Evolutionary conservation across 2,113 vertebrate genomes (phyloP).

Genomic region (Eptatretus burgeri): DNA sequence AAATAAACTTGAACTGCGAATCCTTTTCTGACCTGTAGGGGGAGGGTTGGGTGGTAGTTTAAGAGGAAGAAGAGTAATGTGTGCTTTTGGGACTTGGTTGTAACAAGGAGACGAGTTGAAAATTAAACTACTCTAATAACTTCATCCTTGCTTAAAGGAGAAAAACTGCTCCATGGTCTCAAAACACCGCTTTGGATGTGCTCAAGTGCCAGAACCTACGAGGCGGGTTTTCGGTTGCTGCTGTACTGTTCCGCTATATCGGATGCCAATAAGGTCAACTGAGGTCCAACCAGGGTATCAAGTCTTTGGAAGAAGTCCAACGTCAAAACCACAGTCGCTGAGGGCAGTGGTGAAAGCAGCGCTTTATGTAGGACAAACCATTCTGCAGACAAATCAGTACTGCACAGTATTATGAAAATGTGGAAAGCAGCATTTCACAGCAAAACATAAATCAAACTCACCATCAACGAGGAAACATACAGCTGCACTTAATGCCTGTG

Average conservation of each 20-base stretch:
- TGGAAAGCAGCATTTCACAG: no score
- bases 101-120: no score
- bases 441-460: background rate
- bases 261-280: background rate
- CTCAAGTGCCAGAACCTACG: background rate
- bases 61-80: no score
- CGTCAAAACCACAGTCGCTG: background rate
- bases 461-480: constrained; percentile 3
- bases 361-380: no score
- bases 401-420: no score
- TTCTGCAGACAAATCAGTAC: no score
- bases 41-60: background rate
- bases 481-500: background rate
- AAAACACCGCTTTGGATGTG: background rate
- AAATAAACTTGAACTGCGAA: constrained; percentile 1
- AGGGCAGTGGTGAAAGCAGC: background rate
- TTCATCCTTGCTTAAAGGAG: no score
- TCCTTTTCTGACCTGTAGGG: background rate
- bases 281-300: background rate
- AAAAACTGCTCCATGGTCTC: no score
- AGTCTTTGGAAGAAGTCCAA: background rate
- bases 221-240: background rate
- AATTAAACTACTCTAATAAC: no score
- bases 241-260: background rate
- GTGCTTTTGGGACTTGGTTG: no score